Evolutionary conservation across 1,140 invertebrate species (phyloP), one percentile per base, ranked within the genome.

Genomic region (Caenorhabditis inopinata): DNA sequence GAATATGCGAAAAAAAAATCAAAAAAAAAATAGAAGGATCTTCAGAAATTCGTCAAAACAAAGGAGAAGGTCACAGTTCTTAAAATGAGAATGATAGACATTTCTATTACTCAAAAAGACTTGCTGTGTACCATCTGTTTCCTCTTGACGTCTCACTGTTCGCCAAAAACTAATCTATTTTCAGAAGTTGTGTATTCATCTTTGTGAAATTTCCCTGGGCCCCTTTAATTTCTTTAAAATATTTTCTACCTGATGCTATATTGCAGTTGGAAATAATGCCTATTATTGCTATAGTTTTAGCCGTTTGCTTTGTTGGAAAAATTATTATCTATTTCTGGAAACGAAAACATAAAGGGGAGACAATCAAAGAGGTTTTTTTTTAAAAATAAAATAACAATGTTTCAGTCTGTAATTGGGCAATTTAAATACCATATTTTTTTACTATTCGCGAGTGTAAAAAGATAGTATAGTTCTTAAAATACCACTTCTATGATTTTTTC

Each of bases 241-340:
- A 32, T 38, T 38, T 68, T 32, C 38, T 68, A 16, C 29, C 58
- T 29, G 58, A 32, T 68, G 6, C 14, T 42, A 42, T 42, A 42
- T 35, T 38, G 35, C 5, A 38, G 58, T 38, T 5, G n/a, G 7
- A 42, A 38, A 38, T 42, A 38, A 68, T 68, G 58, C 58, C 58
- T 2, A 68, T 68, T 68, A 68, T 68, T 68, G 58, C 58, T 38
- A 68, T 68, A 16, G 38, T 68, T 68, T 32, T 68, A 3, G 58
- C 38, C 32, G 58, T 68, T 68, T 68, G 58, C 38, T 68, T 68
- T 38, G 32, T 68, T 29, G 58, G 58, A 18, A n/a, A 32, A 38
- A 29, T 68, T 21, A 42, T 68, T 68, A 32, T 68, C n/a, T 68
- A 68, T 21, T 68, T 68, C 23, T 68, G 58, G 58, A 68, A 68